Conservation (phyloP, 2,113 vertebrate species). For the Burhinus oedicnemus region DNA sequence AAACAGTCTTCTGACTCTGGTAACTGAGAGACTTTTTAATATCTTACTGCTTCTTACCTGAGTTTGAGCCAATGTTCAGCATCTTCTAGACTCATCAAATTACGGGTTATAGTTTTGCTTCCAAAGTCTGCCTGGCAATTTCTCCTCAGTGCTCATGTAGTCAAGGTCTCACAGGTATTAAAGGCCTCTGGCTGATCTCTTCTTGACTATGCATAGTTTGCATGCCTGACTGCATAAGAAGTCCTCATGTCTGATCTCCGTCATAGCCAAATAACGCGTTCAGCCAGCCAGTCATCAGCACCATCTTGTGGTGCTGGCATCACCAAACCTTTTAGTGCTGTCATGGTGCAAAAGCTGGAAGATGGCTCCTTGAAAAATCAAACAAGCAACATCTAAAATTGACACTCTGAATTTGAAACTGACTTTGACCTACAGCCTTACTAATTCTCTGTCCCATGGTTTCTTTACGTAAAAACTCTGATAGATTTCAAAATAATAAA, state of each 20-base stretch:
- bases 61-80: neutral
- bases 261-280: neutral
- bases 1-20: neutral
- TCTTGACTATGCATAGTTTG: neutral
- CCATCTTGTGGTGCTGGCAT: constrained; percentile 22
- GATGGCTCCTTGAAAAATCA: neutral
- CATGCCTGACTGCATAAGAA: neutral
- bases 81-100: neutral
- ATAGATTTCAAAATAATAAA: neutral
- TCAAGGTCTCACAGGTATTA: neutral
- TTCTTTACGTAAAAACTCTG: neutral
- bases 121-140: neutral
- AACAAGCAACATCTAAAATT: neutral
- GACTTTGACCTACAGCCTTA: neutral
- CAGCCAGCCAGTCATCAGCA: neutral
- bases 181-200: constrained; percentile 23
- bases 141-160: neutral
- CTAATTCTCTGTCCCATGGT: neutral
- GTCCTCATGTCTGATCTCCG: neutral
- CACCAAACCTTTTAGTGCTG: neutral
- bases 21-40: neutral
- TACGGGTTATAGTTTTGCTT: neutral
- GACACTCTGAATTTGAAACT: neutral
- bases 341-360: neutral
- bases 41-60: neutral